Evolutionary conservation across 2,888 invertebrate genomes (phyloP).

Genomic region (Andrena bicolor): DNA sequence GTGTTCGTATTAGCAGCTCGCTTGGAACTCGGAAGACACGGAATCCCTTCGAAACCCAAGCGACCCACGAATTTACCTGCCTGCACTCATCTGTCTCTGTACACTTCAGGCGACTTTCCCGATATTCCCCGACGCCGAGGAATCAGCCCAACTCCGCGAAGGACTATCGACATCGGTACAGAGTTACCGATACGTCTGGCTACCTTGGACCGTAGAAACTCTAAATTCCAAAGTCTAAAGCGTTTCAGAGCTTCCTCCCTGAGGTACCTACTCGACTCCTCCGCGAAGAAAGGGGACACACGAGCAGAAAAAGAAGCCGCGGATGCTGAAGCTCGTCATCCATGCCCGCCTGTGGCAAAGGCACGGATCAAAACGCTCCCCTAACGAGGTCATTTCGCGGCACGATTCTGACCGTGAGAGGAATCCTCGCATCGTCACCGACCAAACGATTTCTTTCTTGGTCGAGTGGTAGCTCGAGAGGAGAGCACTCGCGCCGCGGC

Average conservation of each 20-base stretch:
- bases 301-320: no score
- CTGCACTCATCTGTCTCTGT: not conserved
- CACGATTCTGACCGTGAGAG: conserved; percentile 50
- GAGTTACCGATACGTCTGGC: not conserved
- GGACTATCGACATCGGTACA: not conserved
- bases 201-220: not conserved
- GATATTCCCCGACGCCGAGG: conserved; percentile 11
- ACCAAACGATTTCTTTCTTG: conserved; percentile 56
- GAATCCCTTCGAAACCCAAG: not conserved
- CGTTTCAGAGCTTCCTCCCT: not conserved
- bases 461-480: conserved; percentile 43
- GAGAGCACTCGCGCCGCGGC: conserved; percentile 30
- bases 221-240: not conserved
- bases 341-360: conserved; percentile 4
- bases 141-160: not conserved
- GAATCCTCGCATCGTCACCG: conserved; percentile 38
- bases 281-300: conserved; percentile 9
- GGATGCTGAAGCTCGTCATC: not conserved
- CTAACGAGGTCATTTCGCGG: conserved; percentile 65
- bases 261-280: not conserved
- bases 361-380: conserved; percentile 49
- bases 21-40: not conserved
- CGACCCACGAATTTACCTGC: conserved; percentile 2
- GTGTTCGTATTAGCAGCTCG: not conserved
- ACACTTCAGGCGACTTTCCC: conserved; percentile 6